A percentile compares a stretch with the other conserved stretches of the same genome.
Conservation (phyloP, 2,113 vertebrate species). For the Mystacornis crossleyi region DNA sequence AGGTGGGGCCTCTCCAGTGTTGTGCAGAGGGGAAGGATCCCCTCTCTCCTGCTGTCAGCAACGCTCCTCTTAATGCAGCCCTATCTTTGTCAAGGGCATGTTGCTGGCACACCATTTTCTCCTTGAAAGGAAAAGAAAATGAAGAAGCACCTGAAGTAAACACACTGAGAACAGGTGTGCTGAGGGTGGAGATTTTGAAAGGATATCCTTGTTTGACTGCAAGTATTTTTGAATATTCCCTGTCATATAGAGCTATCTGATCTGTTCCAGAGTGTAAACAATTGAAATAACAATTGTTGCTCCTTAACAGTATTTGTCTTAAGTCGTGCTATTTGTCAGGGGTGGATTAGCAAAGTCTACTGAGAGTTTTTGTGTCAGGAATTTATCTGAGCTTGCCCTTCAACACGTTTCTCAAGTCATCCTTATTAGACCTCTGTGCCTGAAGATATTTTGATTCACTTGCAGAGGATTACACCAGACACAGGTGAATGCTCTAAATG, state of each 20-base stretch:
- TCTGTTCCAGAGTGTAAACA: neutral
- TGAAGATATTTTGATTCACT: neutral
- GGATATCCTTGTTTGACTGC: neutral
- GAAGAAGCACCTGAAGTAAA: neutral
- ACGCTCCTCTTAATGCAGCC: neutral
- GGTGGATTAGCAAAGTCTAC: neutral
- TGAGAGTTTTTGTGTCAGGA: neutral
- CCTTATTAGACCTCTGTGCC: neutral
- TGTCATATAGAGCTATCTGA: neutral
- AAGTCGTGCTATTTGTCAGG: neutral
- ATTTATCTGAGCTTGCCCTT: neutral
- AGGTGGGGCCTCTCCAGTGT: neutral
- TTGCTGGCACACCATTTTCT: neutral
- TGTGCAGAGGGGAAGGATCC: neutral
- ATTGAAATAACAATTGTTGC: neutral
- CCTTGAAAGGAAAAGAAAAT: neutral
- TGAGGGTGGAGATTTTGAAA: neutral
- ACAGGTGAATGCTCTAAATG: neutral
- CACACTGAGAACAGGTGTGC: neutral
- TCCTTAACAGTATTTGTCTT: neutral
- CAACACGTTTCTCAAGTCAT: neutral
- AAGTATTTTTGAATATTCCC: neutral
- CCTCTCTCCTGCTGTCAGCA: neutral
- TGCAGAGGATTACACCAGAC: neutral
- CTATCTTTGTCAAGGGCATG: accelerated